These are phyloP conservation scores for Halichoerus grypus DNA, from an alignment of 2,113 vertebrate species.

Conservation along the genomic window DNA sequence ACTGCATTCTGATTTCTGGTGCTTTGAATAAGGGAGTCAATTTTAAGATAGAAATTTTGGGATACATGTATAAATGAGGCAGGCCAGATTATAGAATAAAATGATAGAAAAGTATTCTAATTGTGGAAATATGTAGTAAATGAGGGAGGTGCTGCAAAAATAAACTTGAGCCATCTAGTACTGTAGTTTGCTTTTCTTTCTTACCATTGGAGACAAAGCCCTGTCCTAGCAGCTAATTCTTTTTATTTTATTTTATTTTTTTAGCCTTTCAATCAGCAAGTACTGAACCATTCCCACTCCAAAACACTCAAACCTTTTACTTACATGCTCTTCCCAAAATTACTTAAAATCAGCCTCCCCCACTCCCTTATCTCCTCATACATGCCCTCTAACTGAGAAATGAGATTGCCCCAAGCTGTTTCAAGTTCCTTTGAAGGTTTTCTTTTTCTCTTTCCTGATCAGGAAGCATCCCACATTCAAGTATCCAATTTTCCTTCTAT, in stretches of 20 bases:
- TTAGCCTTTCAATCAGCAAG: neutral
- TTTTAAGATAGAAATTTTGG: neutral
- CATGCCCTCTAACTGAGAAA: neutral
- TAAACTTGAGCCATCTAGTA: neutral
- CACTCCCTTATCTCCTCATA: neutral
- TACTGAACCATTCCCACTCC: neutral
- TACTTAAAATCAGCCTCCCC: neutral
- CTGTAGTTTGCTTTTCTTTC: neutral
- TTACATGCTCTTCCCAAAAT: neutral
- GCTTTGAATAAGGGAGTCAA: neutral
- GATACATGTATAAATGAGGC: neutral
- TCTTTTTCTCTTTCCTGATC: neutral
- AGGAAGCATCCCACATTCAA: conserved; percentile 53
- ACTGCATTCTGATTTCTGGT: neutral
- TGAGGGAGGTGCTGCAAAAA: neutral
- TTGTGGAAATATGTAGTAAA: neutral
- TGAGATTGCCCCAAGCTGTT: neutral
- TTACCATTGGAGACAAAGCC: neutral
- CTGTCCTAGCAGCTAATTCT: neutral
- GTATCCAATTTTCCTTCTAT: conserved; percentile 44
- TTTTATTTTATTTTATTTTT: neutral
- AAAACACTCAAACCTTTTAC: neutral
- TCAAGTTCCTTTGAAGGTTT: conserved; percentile 28
- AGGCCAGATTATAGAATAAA: neutral
- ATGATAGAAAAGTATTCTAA: neutral